Base-by-base conservation (phyloP, 2,888 invertebrate genomes). In the Muschampia plurimacula region DNA sequence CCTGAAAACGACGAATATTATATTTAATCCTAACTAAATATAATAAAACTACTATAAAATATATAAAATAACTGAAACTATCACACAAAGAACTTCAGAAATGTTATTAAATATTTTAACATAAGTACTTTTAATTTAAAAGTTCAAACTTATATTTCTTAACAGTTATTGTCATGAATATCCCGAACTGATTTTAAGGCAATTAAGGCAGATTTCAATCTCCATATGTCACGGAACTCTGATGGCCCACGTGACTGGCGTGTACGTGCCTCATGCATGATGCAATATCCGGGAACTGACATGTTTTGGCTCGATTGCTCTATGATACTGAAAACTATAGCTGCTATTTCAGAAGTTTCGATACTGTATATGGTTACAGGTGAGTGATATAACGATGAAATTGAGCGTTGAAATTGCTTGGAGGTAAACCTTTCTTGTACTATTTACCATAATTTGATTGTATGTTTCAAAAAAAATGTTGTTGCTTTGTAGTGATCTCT, bases 141-240 rank as follows among this genome's bases (percentile, higher is more conserved):
- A 22, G 22, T 22, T 22, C 22, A 22, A 22, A 22, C 22, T 22
- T 22, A 22, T 46, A 13, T 3, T n/a, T 12, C 13, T 44, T 10
- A 10, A 10, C 15, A 60, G 28, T 67, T 46, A 36, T 13, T 46
- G 32, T 46, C 32, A 44, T 28, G 15, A 44, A 36, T 2, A 15
- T 49, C n/a, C 69, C 39, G 36, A 52, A 22, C 22, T 5, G 28
- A 15, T 64, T 32, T 41, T 32, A 64, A 64, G 64, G 64, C 69
- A 55, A 70, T 70, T 64, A 70, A 32, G 69, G 64, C 57, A 64
- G n/a, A 70, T 64, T 70, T 64, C 64, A 70, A 70, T 70, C 69
- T 55, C 55, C 55, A 55, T 70, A 28, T 44, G 64, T 69, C 55
- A 64, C 41, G 63, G 52, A 44, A 41, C 49, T 55, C 41, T 12